These are phyloP conservation scores for Phragmatobia fuliginosa DNA, from an alignment of 2,888 invertebrate species.

Conservation along the genomic window DNA sequence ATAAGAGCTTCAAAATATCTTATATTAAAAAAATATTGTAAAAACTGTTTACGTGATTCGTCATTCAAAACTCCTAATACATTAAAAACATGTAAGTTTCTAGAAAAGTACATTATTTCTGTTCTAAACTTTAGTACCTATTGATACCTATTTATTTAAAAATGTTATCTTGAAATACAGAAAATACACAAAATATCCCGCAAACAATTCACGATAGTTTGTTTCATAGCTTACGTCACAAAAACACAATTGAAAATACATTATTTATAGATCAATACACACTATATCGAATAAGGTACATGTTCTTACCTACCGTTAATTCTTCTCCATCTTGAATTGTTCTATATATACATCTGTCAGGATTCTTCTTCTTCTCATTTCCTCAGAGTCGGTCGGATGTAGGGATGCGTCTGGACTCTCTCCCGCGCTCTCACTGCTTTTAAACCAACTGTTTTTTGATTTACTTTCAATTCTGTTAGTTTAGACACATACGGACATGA, in stretches of 20 bases:
- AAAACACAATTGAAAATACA: not conserved
- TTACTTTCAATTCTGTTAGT: slow-evolving; percentile 71
- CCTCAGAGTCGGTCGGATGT: slow-evolving; percentile 63
- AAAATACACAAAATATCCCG: not conserved
- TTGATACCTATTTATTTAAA: not conserved
- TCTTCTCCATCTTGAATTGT: not conserved
- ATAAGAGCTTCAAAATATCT: not conserved
- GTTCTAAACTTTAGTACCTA: not conserved
- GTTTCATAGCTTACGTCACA: not conserved
- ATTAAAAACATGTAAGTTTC: not conserved
- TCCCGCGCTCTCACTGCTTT: slow-evolving; percentile 78
- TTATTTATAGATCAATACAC: not conserved
- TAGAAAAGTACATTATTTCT: not conserved
- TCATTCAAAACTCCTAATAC: not conserved
- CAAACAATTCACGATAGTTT: not conserved
- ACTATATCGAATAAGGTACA: not conserved
- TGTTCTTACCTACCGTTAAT: not conserved
- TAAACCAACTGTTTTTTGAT: slow-evolving; percentile 79
- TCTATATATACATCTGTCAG: not conserved
- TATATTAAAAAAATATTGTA: not conserved
- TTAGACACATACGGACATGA: slow-evolving; percentile 53
- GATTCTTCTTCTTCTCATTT: slow-evolving; percentile 23
- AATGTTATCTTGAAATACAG: not conserved
- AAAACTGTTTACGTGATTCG: not conserved
- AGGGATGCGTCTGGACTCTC: slow-evolving; percentile 71